These are phyloP conservation scores for Halocaridina rubra DNA, from an alignment of 2,888 invertebrate genomes.

Conservation along the genomic window DNA sequence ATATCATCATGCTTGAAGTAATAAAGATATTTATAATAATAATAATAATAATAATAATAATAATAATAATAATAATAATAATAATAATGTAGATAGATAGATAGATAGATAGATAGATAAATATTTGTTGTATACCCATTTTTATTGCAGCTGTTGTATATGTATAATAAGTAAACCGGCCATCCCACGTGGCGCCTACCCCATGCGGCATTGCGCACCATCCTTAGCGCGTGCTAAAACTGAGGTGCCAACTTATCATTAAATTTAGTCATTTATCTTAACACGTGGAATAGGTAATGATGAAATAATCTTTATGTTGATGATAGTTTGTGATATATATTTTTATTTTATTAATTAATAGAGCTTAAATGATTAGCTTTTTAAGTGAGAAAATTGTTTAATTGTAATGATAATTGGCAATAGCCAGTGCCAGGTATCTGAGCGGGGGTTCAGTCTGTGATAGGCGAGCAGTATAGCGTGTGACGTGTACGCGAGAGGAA, in stretches of 20 bases:
- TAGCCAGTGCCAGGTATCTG: not conserved
- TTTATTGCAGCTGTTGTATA: not conserved
- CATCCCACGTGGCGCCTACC: slow-evolving; percentile 15
- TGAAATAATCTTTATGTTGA: not conserved
- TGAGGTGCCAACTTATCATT: not conserved
- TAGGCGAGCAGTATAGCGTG: not conserved
- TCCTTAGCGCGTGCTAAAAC: slow-evolving; percentile 4
- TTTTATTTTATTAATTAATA: no score
- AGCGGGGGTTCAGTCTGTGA: not conserved
- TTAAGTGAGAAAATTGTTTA: not conserved
- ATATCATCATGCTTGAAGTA: no score
- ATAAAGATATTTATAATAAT: no score
- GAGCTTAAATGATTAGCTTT: no score
- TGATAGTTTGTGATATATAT: no score
- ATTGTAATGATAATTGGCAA: not conserved
- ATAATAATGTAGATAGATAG: no score
- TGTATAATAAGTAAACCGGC: not conserved
- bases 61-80: no score
- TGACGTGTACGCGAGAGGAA: not conserved
- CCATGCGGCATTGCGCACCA: slow-evolving; percentile 13
- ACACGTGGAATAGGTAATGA: not conserved
- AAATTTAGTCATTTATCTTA: not conserved
- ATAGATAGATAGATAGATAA: no score
- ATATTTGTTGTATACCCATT: not conserved
- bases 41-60: no score